phyloP scores from a whole-genome alignment of 2,797 vertebrate species.

The Sebastes steindachneri region DNA sequence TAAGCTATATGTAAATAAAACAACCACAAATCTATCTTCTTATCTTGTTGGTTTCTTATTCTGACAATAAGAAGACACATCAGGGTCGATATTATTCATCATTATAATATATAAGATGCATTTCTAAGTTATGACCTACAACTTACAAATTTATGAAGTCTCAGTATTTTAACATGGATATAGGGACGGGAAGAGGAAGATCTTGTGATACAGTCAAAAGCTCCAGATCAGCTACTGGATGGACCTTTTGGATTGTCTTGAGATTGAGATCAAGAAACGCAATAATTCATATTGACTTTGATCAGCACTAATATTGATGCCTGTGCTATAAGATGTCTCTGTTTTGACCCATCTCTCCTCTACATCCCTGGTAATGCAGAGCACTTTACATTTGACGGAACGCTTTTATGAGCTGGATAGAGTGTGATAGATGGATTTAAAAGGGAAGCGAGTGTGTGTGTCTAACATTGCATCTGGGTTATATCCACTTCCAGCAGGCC shows the following conservation, averaged over 20 bases:
- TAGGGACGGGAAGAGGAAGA: not conserved
- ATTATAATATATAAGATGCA: too few species aligned
- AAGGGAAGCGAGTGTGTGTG: slow-evolving; percentile 5
- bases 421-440: slow-evolving; percentile 28
- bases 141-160: not conserved
- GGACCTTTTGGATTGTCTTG: not conserved
- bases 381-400: slow-evolving; percentile 22
- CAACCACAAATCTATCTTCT: too few species aligned
- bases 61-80: too few species aligned
- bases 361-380: not conserved
- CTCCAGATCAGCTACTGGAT: not conserved
- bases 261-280: not conserved
- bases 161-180: not conserved
- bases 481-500: slow-evolving; percentile 58
- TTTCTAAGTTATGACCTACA: too few species aligned
- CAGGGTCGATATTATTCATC: too few species aligned
- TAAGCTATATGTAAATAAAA: too few species aligned
- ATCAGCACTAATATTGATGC: not conserved
- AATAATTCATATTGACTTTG: not conserved
- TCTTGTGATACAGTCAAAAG: not conserved
- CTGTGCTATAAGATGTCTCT: not conserved
- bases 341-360: not conserved
- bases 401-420: slow-evolving; percentile 20
- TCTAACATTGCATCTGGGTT: slow-evolving; percentile 64
- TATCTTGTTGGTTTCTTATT: too few species aligned